These are phyloP conservation scores for Penaeus indicus DNA, from an alignment of 1,140 invertebrate species.

Conservation along the genomic window DNA sequence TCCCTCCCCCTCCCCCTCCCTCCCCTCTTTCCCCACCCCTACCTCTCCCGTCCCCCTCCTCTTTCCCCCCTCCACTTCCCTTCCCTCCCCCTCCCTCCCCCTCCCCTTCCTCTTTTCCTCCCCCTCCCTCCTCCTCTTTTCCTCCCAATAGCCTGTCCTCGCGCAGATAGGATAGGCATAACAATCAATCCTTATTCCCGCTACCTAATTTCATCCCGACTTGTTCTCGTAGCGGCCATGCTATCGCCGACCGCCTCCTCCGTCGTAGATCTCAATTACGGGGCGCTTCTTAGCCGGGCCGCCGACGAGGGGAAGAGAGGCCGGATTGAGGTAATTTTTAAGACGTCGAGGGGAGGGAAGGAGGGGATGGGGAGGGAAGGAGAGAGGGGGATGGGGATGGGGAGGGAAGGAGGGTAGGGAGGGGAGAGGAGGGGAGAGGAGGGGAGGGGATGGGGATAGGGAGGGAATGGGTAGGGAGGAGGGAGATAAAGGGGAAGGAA, in stretches of 20 bases:
- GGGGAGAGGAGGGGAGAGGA: neutral
- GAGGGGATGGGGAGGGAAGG: neutral
- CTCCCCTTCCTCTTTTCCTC: neutral
- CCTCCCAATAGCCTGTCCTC: neutral
- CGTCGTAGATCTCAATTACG: too few species aligned
- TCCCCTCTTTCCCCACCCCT: neutral
- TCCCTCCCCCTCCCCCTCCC: neutral
- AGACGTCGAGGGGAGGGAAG: too few species aligned
- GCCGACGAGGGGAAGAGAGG: too few species aligned
- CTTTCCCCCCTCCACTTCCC: too few species aligned
- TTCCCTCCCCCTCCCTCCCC: neutral
- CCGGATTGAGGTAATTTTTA: too few species aligned
- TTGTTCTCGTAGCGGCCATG: neutral
- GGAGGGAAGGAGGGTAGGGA: neutral
- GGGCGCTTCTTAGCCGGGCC: too few species aligned
- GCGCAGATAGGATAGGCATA: neutral
- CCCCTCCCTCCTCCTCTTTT: neutral
- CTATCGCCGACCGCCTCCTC: too few species aligned
- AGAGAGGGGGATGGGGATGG: neutral
- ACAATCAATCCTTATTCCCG: conserved; percentile 32
- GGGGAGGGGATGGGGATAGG: too few species aligned
- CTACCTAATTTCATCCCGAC: conserved; percentile 29
- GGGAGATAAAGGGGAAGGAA: too few species aligned
- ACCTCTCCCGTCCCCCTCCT: neutral
- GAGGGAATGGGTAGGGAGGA: too few species aligned